These are phyloP conservation scores for Sandelia bainsii DNA, from an alignment of 2,797 vertebrate genomes.

Conservation along the genomic window DNA sequence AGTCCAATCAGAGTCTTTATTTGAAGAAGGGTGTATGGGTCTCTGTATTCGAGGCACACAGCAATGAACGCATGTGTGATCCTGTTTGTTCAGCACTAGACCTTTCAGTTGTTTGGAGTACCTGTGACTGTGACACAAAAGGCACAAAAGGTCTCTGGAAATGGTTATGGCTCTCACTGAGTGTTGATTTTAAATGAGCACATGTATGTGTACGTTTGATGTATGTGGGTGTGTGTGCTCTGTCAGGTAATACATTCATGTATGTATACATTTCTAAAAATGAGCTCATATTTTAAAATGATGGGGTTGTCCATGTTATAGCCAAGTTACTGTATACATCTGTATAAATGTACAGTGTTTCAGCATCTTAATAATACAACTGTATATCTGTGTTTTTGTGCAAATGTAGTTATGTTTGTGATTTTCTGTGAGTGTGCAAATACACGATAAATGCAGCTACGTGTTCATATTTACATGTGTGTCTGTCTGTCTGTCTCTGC, in stretches of 20 bases:
- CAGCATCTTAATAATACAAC: conserved; percentile 2
- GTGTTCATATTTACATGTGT: background rate
- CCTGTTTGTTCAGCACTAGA: conserved; percentile 44
- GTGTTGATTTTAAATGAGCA: conserved; percentile 71
- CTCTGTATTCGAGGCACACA: conserved; percentile 46
- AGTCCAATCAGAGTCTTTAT: conserved; percentile 70
- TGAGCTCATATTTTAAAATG: background rate
- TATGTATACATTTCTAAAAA: background rate
- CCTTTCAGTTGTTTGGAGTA: conserved; percentile 19
- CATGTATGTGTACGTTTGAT: conserved; percentile 49
- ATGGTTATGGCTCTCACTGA: conserved; percentile 54
- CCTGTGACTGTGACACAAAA: conserved; percentile 24
- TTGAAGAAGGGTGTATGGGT: conserved; percentile 47
- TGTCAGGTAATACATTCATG: conserved; percentile 1
- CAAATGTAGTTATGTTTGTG: background rate
- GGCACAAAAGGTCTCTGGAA: conserved; percentile 52
- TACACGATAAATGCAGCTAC: background rate
- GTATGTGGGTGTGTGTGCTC: conserved; percentile 27
- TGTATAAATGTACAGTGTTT: background rate
- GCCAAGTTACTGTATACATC: background rate
- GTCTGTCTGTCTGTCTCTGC: too few relatives aligned
- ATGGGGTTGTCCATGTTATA: background rate
- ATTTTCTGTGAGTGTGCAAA: background rate
- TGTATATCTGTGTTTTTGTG: background rate
- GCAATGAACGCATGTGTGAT: conserved; percentile 36